phyloP scores from a whole-genome alignment of 2,888 invertebrate species.

The Ellobium chinense region DNA sequence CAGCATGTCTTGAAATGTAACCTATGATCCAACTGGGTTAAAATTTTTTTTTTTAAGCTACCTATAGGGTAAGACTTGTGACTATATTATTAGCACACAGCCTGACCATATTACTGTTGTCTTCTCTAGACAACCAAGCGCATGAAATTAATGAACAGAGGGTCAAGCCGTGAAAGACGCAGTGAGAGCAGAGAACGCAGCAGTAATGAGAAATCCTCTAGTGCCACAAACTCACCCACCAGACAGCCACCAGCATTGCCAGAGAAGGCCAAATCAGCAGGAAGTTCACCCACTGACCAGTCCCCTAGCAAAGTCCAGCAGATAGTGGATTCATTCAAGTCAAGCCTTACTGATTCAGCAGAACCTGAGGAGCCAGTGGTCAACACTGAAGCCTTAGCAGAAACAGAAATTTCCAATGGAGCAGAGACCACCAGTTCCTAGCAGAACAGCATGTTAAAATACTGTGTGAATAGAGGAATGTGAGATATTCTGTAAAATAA shows the following conservation, averaged over 20 bases:
- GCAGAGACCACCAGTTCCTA: not conserved
- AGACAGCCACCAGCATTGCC: conserved; percentile 1
- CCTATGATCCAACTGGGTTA: too few relatives aligned
- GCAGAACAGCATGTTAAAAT: not conserved
- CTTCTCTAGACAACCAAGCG: conserved; percentile 60
- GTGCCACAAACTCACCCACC: conserved; percentile 27
- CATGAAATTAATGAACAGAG: conserved; percentile 59
- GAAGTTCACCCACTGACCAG: conserved; percentile 27
- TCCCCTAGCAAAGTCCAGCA: not conserved
- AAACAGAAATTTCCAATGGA: not conserved
- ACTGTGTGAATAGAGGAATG: not conserved
- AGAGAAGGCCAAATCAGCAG: conserved; percentile 29
- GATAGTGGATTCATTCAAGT: not conserved
- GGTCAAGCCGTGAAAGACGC: conserved; percentile 49
- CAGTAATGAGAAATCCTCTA: conserved; percentile 1
- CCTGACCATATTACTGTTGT: too few relatives aligned
- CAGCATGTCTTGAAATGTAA: too few relatives aligned
- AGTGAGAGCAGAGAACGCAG: conserved; percentile 8
- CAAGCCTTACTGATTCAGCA: not conserved
- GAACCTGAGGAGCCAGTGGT: not conserved
- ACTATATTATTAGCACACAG: too few relatives aligned
- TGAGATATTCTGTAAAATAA: too few relatives aligned
- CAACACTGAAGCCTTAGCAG: not conserved
- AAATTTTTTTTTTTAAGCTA: too few relatives aligned
- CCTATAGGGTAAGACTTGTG: too few relatives aligned